Base-by-base conservation (phyloP, 1,140 invertebrate species). In the Micrasema minimum region DNA sequence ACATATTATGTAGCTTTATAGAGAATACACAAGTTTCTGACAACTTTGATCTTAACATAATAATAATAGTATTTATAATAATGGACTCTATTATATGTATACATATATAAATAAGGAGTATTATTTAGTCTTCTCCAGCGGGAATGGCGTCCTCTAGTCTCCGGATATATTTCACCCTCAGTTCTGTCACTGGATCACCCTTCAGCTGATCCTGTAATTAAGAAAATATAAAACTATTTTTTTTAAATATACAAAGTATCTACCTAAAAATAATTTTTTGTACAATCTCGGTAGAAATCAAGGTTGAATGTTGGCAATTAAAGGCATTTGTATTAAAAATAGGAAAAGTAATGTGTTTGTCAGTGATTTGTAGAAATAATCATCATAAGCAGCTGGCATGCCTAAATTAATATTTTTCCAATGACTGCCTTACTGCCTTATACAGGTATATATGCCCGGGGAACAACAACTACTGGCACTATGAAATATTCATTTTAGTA, bases 71-170 rank as follows among this genome's bases (percentile, higher is more conserved):
- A 45, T 14, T 14, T 45, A 45, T 45, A 14, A 45, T 45, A 45
- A 0, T 45, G n/a, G n/a, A 14, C n/a, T 45, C 43, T 45, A 45
- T 45, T 16, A 6, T n/a, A 16, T 45, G 43, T 14, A 14, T 2
- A n/a, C n/a, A n/a, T n/a, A n/a, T n/a, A 45, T 45, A 41, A 16
- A 16, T 16, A 45, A 14, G 18, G 18, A 45, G 6, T 14, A 51
- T 2, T 22, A 61, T 38, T 66, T 91, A 98, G 85, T 99, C 97
- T 87, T 99, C 97, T 61, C 97, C 97, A 72, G 95, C 96, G 61
- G 97, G 97, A 78, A 99, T 93, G 20, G 96, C 95, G 86, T 99
- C 98, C 85, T 99, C 96, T 78, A 99, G 85, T 84, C 95, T 89
- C 80, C 96, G 92, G 55, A 98, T 91, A 81, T 99, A 99, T 82